These are phyloP conservation scores for Asteroscopus sphinx DNA, from an alignment of 2,888 invertebrate species.

Conservation along the genomic window DNA sequence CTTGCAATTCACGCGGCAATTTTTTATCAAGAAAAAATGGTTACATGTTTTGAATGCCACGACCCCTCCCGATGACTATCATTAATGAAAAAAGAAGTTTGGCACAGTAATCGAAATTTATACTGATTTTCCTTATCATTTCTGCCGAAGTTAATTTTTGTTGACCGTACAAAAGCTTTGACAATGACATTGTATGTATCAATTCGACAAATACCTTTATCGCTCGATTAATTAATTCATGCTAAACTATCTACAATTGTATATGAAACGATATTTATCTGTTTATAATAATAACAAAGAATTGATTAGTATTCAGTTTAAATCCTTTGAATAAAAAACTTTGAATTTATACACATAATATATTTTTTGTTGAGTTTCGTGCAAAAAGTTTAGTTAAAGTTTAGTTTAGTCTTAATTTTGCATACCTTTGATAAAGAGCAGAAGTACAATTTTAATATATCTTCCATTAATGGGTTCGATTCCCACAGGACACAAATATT, in stretches of 20 bases:
- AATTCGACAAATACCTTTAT: constrained; percentile 24
- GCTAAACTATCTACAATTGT: constrained; percentile 20
- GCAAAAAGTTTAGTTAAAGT: constrained; percentile 21
- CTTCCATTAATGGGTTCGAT: no score
- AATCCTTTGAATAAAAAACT: constrained; percentile 39
- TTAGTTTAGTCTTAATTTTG: background rate
- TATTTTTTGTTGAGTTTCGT: constrained; percentile 19
- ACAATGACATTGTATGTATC: constrained; percentile 6
- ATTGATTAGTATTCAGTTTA: constrained; percentile 37
- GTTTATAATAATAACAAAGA: constrained; percentile 23
- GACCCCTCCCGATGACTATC: no score
- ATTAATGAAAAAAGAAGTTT: no score
- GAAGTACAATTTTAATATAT: background rate
- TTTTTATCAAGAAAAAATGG: no score
- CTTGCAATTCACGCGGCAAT: no score
- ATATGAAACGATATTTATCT: constrained; percentile 23
- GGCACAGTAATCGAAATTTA: no score
- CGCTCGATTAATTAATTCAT: constrained; percentile 23
- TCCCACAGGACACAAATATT: no score
- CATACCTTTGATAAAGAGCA: background rate
- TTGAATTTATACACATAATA: constrained; percentile 5
- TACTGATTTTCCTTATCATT: no score
- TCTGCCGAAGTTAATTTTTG: background rate
- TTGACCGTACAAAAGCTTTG: background rate
- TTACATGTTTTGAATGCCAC: no score